Evolutionary conservation across 1,140 invertebrate species (phyloP).

Genomic region (Rhagoletis zephyria): DNA sequence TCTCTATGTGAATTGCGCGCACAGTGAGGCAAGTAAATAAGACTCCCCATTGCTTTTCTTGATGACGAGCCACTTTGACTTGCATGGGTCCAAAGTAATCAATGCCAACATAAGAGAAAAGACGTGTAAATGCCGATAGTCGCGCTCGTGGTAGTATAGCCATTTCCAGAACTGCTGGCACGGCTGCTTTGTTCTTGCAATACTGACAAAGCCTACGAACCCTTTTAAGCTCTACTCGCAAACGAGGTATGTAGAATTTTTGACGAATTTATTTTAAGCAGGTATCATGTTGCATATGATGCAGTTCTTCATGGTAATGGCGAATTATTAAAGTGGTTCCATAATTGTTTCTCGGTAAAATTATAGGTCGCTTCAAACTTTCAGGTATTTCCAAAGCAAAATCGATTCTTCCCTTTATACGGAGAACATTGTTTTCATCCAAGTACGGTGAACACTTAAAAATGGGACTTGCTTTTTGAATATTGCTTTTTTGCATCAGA

Average conservation of each 20-base stretch:
- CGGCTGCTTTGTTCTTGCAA: constrained; percentile 31
- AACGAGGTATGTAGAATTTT: constrained; percentile 5
- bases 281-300: constrained; percentile 30
- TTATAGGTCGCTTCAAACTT: constrained; percentile 14
- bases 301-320: background rate
- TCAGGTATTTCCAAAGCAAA: too few species aligned
- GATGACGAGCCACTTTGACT: constrained; percentile 58
- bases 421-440: background rate
- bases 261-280: background rate
- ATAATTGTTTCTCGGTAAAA: constrained; percentile 10
- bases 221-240: background rate
- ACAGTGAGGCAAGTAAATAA: constrained; percentile 54
- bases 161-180: constrained; percentile 21
- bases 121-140: background rate
- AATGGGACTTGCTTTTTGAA: constrained; percentile 7
- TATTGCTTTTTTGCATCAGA: background rate
- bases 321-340: background rate
- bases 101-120: constrained; percentile 30
- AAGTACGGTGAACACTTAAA: background rate
- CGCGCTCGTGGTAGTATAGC: constrained; percentile 11
- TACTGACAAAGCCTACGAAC: background rate
- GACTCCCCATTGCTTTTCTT: constrained; percentile 52
- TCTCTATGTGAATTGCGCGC: constrained; percentile 54
- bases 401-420: too few species aligned
- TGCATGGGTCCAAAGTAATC: constrained; percentile 65